Percentiles rank a stretch among this genome's conserved stretches.
phyloP scores from a whole-genome alignment of 2,797 vertebrate species.

The Poeciliopsis paucimaculata region DNA sequence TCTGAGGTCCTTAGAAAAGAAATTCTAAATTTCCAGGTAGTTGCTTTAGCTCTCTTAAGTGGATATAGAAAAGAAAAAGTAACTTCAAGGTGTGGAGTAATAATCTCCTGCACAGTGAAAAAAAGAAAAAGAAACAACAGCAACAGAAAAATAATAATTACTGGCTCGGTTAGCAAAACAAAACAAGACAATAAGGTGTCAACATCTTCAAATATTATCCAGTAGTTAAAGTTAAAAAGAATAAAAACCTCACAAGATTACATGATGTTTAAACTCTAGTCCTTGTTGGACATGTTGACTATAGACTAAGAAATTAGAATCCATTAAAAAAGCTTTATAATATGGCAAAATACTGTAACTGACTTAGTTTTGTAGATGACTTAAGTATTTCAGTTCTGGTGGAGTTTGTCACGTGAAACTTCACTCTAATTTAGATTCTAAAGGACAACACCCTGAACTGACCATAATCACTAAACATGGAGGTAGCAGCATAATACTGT shows the following conservation, averaged over 20 bases:
- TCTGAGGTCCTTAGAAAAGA: conserved; percentile 17
- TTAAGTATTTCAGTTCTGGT: not conserved
- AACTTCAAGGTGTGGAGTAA: conserved; percentile 3
- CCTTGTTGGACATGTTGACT: not conserved
- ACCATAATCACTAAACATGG: no score
- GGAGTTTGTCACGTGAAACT: not conserved
- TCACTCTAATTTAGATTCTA: no score
- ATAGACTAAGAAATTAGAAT: not conserved
- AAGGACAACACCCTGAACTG: not conserved
- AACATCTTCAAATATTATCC: not conserved
- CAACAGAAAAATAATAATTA: not conserved
- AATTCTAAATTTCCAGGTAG: conserved; percentile 8
- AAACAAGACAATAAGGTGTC: not conserved
- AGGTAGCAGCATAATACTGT: no score
- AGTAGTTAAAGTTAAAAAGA: not conserved
- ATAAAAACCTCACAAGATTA: not conserved
- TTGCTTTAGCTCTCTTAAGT: conserved; percentile 11
- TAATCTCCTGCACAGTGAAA: conserved; percentile 7
- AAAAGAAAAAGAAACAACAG: not conserved
- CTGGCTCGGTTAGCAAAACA: not conserved
- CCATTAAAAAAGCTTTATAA: not conserved
- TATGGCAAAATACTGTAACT: not conserved
- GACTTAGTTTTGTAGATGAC: not conserved
- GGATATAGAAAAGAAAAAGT: not conserved
- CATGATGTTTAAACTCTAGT: not conserved